A percentile compares a stretch with the other conserved stretches of the same genome.
These are phyloP conservation scores for Marisa cornuarietis DNA, from an alignment of 1,140 invertebrate genomes.

Conservation along the genomic window DNA sequence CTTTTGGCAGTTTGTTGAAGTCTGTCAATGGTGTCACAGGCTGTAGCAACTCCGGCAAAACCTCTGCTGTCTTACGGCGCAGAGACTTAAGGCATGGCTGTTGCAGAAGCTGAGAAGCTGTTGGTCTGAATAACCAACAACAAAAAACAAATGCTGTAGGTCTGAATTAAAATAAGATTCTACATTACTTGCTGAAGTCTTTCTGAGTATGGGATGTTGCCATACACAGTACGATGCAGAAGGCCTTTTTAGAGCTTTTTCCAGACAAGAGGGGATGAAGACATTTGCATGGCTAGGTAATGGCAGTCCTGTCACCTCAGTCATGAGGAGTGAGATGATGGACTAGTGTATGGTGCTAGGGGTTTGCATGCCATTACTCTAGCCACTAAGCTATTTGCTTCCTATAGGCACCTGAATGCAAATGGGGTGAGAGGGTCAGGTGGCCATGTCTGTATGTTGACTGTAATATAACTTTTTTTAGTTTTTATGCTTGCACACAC, in stretches of 20 bases:
- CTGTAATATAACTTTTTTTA: no score
- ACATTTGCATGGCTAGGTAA: no score
- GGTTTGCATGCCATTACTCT: neutral
- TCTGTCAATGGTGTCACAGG: conserved; percentile 69
- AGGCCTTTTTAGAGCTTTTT: no score
- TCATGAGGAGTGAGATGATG: no score
- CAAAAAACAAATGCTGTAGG: conserved; percentile 22
- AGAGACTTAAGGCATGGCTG: conserved; percentile 80
- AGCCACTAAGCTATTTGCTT: neutral
- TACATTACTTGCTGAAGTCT: no score
- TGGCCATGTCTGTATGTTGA: no score
- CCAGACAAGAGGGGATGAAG: no score
- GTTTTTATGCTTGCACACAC: conserved; percentile 18
- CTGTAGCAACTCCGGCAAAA: conserved; percentile 68
- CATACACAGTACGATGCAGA: no score
- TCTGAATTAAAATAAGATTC: neutral
- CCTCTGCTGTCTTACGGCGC: conserved; percentile 50
- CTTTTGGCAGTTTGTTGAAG: conserved; percentile 57
- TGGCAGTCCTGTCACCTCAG: neutral
- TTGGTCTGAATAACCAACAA: conserved; percentile 53
- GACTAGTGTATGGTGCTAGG: no score
- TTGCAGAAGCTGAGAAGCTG: conserved; percentile 68
- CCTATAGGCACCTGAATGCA: neutral
- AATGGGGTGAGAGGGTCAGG: no score
- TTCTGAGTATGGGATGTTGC: no score